Base-by-base conservation (phyloP, 1,140 invertebrate genomes). In the Calosoma granatense region DNA sequence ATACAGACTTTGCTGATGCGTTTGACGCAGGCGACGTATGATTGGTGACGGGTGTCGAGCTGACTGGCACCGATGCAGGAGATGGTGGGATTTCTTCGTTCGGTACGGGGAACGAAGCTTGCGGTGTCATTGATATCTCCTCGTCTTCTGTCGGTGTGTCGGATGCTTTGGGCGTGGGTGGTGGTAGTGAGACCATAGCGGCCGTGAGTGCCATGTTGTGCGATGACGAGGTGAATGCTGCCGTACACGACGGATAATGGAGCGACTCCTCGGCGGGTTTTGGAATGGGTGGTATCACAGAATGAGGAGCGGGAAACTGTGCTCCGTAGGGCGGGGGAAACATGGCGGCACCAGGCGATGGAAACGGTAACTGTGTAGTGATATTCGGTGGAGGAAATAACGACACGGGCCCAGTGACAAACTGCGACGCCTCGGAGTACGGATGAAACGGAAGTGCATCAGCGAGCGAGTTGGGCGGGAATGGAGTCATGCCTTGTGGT, bases 181-280 rank as follows among this genome's bases (percentile, higher is more conserved):
- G 39, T 55, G 64, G 64, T 55, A 70, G 53, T 51, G 73, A 79
- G 17, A 88, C 84, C 79, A 89, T 87, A 0, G 85, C 82, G 3
- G 85, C 82, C 1, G 85, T 87, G 1, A 88, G 67, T 0, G 84
- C 85, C 76, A 88, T 85, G 64, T 88, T 87, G 66, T 86, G 82
- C 41, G 84, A 81, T 1, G 84, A 88, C 14, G 85, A 82, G 2
- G 86, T 87, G 65, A 90, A 90, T 6, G 84, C 79, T 2, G 88
- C 86, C 2, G 81, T 82, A 71, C 84, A 85, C 68, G 75, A 61
- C 71, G 68, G 63, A 68, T 74, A 57, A 68, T 64, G 55, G 67
- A 76, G 60, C 30, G 65, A 63, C 26, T 83, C 80, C 19, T 81
- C 78, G 17, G 75, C 64, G 0, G 77, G 72, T 64, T 83, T 81